Evolutionary conservation across 1,140 invertebrate genomes (phyloP), one percentile per base, ranked within the genome.

Genomic region (Pseudomyrmex cubaensis): DNA sequence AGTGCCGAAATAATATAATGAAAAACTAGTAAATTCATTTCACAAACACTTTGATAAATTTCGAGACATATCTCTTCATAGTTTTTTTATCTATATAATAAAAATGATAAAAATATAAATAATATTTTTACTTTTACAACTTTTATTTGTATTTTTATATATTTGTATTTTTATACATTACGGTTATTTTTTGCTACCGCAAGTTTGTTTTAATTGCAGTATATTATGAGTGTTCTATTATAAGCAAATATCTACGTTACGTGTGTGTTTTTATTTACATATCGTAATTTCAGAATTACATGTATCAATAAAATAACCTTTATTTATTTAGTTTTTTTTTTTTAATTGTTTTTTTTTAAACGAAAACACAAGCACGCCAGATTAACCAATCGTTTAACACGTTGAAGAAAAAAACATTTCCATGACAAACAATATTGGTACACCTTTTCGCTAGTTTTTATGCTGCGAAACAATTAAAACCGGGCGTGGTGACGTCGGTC

Each of bases 381-480:
- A 77, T 67, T 77, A 77, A 77, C 2, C 63, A 67, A 56, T 77
- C 61, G 48, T 64, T 77, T 77, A 25, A 67, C n/a, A n/a, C 13
- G n/a, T 77, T 67, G 50, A 77, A 67, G 35, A n/a, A 67, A 25
- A 76, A 67, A 67, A 54, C 17, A 13, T 77, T 77, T 67, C 3
- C 35, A 67, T 46, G 15, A n/a, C 17, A 10, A 48, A 67, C 13
- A 67, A 77, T 67, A 77, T 67, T 67, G 62, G 13, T 46, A 52
- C 4, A 35, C 9, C 44, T 52, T 77, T 67, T 77, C 52, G 35
- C 67, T 57, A 77, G 62, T 22, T 52, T 52, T 25, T 35, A 17
- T 25, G 50, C 17, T 66, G 25, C 62, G 17, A 77, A 77, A 77
- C 75, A 57, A 77, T 77, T 77, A 77, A 77, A 77, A 77, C 67